These are phyloP conservation scores for Rhopalosiphum nymphaeae DNA, from an alignment of 2,888 invertebrate genomes.

Conservation along the genomic window DNA sequence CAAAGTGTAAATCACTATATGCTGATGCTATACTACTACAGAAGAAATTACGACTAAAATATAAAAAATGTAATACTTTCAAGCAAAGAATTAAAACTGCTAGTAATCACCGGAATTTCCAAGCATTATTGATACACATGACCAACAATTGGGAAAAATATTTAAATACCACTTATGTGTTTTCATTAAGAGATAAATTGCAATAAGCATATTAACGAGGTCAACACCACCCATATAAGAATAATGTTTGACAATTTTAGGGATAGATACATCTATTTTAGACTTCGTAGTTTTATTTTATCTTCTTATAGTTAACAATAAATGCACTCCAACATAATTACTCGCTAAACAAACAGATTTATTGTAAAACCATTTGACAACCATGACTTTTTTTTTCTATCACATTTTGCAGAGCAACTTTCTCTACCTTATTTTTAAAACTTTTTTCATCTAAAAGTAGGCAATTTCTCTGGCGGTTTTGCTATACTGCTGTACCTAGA, in stretches of 20 bases:
- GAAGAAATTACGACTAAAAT: neutral
- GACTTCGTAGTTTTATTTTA: neutral
- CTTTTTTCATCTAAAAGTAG: conserved; percentile 63
- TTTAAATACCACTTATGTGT: too few species aligned
- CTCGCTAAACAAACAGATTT: conserved; percentile 67
- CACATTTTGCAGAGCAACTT: conserved; percentile 62
- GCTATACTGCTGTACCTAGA: conserved; percentile 66
- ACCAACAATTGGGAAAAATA: too few species aligned
- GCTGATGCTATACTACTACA: too few species aligned
- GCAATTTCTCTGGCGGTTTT: conserved; percentile 65
- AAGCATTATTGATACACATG: too few species aligned
- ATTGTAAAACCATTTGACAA: conserved; percentile 67
- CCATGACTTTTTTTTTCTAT: conserved; percentile 66
- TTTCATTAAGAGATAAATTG: too few species aligned
- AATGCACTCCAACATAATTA: conserved; percentile 36
- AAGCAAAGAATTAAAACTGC: neutral
- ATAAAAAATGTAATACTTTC: neutral
- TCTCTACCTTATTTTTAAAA: conserved; percentile 66
- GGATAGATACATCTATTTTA: neutral
- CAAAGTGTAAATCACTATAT: conserved; percentile 9
- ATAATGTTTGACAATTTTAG: too few species aligned
- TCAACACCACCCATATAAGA: too few species aligned
- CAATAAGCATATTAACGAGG: too few species aligned
- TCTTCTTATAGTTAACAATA: conserved; percentile 28
- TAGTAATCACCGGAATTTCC: neutral